These are phyloP conservation scores for Panurus biarmicus DNA, from an alignment of 2,113 vertebrate genomes.

Conservation along the genomic window DNA sequence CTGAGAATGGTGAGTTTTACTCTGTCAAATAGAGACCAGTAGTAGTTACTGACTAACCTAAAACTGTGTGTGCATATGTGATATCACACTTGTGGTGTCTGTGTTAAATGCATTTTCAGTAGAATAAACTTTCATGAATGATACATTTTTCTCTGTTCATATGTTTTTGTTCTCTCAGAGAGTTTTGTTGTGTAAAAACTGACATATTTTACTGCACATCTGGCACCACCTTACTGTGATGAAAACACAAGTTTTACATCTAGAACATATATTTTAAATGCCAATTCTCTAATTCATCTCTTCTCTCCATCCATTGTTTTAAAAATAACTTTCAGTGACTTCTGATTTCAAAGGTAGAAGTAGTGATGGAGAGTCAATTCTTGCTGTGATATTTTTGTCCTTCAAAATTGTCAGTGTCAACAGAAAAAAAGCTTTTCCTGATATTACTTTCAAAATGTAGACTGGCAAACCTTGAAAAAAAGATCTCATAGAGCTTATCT, in stretches of 20 bases:
- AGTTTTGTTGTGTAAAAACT: neutral
- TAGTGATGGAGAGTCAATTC: constrained; percentile 23
- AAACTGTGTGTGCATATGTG: neutral
- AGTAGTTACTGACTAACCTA: neutral
- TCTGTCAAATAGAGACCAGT: neutral
- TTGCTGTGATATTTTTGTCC: constrained; percentile 27
- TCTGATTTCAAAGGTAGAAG: neutral
- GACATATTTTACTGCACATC: neutral
- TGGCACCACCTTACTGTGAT: neutral
- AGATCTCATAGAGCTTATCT: neutral
- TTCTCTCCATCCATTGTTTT: neutral
- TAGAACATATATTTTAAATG: constrained; percentile 34
- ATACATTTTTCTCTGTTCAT: neutral
- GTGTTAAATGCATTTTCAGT: neutral
- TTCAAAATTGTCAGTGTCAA: constrained; percentile 24
- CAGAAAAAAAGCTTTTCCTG: constrained; percentile 42
- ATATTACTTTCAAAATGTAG: neutral
- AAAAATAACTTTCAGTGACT: constrained; percentile 15
- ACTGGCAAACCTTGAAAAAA: neutral
- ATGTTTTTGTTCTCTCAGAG: neutral
- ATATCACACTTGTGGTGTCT: neutral
- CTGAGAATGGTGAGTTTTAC: neutral
- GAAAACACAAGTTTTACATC: constrained; percentile 16
- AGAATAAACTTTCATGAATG: neutral
- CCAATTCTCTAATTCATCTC: neutral